Conservation (phyloP, 2,888 invertebrate species). For the Criorhina ranunculi region DNA sequence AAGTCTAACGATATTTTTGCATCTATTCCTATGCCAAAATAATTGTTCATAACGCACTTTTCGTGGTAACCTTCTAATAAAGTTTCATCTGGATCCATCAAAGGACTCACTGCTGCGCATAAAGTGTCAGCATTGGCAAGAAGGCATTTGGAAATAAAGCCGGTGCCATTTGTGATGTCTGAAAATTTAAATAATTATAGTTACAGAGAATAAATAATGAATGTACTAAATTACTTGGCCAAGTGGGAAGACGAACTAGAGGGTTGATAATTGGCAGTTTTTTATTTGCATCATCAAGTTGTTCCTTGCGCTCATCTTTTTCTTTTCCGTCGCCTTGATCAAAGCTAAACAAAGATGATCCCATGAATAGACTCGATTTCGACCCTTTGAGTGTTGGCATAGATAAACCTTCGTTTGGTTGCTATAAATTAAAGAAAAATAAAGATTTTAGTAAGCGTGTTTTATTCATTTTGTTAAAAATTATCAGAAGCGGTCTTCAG, state of each 20-base stretch:
- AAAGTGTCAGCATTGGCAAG: constrained; percentile 98
- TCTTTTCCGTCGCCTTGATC: constrained; percentile 83
- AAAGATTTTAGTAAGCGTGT: neutral
- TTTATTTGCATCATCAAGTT: constrained; percentile 86
- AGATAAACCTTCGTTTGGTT: constrained; percentile 84
- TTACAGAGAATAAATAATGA: neutral
- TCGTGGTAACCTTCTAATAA: constrained; percentile 95
- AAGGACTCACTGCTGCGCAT: constrained; percentile 97
- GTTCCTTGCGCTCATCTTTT: constrained; percentile 77
- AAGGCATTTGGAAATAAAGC: constrained; percentile 97
- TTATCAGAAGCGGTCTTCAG: too few relatives aligned
- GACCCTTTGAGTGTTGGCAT: constrained; percentile 86
- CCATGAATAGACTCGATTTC: constrained; percentile 86
- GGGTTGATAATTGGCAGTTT: constrained; percentile 96
- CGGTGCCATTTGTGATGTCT: constrained; percentile 87
- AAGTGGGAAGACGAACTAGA: constrained; percentile 92
- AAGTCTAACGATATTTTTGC: constrained; percentile 99
- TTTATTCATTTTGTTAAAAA: too few relatives aligned
- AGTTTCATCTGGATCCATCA: constrained; percentile 96
- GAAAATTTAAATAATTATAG: constrained; percentile 8
- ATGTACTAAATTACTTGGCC: constrained; percentile 90
- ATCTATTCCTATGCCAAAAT: constrained; percentile 99
- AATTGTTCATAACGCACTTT: constrained; percentile 99
- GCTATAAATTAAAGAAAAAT: constrained; percentile 69
- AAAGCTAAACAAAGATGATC: constrained; percentile 83